These are phyloP conservation scores for Mastomys coucha DNA, from an alignment of 2,113 vertebrate genomes.

Conservation along the genomic window DNA sequence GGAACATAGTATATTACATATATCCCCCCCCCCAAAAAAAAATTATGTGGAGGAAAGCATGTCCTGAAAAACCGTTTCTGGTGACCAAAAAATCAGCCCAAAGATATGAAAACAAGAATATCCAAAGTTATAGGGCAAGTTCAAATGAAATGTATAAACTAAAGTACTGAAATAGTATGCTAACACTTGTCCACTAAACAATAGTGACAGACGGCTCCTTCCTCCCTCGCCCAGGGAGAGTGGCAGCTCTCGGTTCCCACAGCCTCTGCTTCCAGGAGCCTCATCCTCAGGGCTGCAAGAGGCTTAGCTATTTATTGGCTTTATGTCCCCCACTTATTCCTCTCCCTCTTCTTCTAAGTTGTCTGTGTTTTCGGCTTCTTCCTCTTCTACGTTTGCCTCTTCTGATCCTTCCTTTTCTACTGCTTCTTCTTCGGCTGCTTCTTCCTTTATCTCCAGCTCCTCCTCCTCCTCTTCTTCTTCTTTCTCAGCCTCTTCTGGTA, in stretches of 20 bases:
- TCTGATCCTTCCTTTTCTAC: neutral
- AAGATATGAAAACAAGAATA: neutral
- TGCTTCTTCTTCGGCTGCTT: rapidly evolving
- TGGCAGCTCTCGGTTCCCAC: neutral
- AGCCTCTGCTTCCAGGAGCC: neutral
- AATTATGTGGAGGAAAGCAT: neutral
- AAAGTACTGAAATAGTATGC: slow-evolving; percentile 12
- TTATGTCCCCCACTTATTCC: neutral
- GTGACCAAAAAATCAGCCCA: neutral
- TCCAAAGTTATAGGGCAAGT: neutral
- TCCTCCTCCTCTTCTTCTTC: neutral
- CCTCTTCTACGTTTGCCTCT: too few relatives aligned
- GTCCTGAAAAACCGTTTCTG: slow-evolving; percentile 19
- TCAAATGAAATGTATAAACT: slow-evolving; percentile 55
- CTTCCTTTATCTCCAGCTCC: neutral
- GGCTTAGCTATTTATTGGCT: neutral
- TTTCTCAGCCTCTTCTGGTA: rapidly evolving
- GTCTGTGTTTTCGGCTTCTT: too few relatives aligned
- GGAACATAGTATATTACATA: neutral
- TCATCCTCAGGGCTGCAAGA: neutral
- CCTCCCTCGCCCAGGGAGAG: neutral
- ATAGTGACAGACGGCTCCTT: neutral
- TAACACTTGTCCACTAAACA: slow-evolving; percentile 30
- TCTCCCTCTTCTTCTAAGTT: neutral
- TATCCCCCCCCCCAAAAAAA: neutral